These are phyloP conservation scores for Promerops cafer DNA, from an alignment of 2,113 vertebrate genomes.

Conservation along the genomic window DNA sequence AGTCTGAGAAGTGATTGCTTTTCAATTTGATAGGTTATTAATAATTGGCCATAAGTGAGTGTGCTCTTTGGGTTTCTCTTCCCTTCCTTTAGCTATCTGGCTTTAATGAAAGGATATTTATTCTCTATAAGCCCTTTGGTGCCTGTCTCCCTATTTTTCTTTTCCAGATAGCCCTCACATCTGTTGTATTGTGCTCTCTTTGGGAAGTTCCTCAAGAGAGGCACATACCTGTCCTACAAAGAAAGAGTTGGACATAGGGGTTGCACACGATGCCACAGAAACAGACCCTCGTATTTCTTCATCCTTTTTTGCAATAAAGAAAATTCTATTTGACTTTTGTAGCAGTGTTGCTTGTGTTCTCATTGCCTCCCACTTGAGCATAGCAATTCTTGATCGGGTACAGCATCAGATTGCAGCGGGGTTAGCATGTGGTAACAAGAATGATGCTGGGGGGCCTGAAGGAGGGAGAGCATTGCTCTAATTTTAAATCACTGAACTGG, in stretches of 20 bases:
- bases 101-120: neutral
- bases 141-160: neutral
- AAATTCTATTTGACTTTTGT: neutral
- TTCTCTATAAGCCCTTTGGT: neutral
- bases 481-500: constrained; percentile 29
- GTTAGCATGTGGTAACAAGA: constrained; percentile 30
- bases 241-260: neutral
- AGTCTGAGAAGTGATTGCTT: neutral
- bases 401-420: constrained; percentile 41
- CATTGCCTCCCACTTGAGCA: constrained; percentile 36
- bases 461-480: constrained; percentile 20
- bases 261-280: accelerated
- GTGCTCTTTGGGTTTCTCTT: neutral
- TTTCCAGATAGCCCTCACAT: neutral
- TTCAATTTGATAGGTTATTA: neutral
- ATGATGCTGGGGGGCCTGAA: neutral
- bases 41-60: neutral
- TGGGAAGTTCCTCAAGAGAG: neutral
- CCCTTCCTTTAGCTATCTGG: neutral
- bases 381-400: neutral
- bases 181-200: neutral
- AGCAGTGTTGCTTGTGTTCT: neutral
- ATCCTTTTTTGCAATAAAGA: neutral
- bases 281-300: neutral
- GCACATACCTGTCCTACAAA: neutral